Conservation (phyloP, 2,797 vertebrate species). For the Pygocentrus nattereri region DNA sequence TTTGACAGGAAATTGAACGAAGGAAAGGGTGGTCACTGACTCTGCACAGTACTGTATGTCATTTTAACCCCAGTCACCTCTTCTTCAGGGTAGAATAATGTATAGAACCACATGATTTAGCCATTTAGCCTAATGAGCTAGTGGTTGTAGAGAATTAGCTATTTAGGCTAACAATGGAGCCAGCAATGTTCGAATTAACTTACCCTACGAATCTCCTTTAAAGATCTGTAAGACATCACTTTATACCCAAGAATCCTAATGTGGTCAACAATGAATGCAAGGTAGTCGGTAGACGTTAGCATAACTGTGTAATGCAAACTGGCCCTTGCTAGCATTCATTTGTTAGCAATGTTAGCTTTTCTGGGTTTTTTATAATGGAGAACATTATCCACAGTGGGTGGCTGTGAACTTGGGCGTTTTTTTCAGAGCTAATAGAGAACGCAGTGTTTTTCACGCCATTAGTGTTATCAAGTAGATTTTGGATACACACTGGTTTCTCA, state of each 20-base stretch:
- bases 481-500: neutral
- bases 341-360: neutral
- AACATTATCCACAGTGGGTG: neutral
- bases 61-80: neutral
- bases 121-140: neutral
- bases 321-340: neutral
- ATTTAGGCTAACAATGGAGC: neutral
- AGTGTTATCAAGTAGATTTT: neutral
- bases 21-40: no score
- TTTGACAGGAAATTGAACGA: no score
- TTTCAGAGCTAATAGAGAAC: slow-evolving; percentile 9
- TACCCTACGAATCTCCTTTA: neutral
- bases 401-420: slow-evolving; percentile 9
- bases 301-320: neutral
- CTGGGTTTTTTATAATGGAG: neutral
- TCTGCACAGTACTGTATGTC: neutral
- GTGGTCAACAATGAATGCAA: neutral
- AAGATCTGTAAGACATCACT: neutral
- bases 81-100: neutral
- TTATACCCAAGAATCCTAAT: neutral
- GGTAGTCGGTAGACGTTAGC: neutral
- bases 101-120: no score
- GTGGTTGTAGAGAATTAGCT: neutral
- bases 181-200: no score
- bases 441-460: neutral